Evolutionary conservation across 2,888 invertebrate species (phyloP).

Genomic region (Hypomecis atomaria): DNA sequence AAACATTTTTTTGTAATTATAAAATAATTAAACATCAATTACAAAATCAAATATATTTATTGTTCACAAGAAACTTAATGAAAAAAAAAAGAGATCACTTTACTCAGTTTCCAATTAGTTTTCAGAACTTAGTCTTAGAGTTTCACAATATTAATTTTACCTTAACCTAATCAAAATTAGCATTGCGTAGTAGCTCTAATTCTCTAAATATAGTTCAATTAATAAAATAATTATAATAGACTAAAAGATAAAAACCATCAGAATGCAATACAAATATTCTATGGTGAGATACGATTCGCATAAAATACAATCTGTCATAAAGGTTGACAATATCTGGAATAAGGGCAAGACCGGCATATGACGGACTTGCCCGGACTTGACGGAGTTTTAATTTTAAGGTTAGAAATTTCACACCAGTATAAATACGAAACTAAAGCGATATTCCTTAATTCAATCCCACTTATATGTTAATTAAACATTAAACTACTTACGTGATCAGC

Average conservation of each 20-base stretch:
- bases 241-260: constrained; percentile 3
- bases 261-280: constrained; percentile 5
- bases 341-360: constrained; percentile 5
- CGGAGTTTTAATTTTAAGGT: constrained; percentile 1
- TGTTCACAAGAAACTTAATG: constrained; percentile 3
- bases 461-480: too few relatives aligned
- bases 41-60: too few relatives aligned
- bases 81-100: constrained; percentile 1
- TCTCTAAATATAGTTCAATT: constrained; percentile 2
- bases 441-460: too few relatives aligned
- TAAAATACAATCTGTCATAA: constrained; percentile 5
- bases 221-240: constrained; percentile 3
- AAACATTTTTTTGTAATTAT: too few relatives aligned
- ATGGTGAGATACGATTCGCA: constrained; percentile 3
- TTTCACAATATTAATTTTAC: too few relatives aligned
- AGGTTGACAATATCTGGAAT: constrained; percentile 5
- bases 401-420: too few relatives aligned
- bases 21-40: too few relatives aligned
- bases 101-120: constrained; percentile 1
- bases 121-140: constrained; percentile 3
- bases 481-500: too few relatives aligned
- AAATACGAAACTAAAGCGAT: too few relatives aligned
- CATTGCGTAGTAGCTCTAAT: too few relatives aligned
- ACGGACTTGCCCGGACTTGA: background rate
- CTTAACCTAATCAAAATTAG: too few relatives aligned